A percentile compares a stretch with the other conserved stretches of the same genome.
These are phyloP conservation scores for Drosophila nr. medialis DNA, from an alignment of 2,888 invertebrate genomes.

Conservation along the genomic window DNA sequence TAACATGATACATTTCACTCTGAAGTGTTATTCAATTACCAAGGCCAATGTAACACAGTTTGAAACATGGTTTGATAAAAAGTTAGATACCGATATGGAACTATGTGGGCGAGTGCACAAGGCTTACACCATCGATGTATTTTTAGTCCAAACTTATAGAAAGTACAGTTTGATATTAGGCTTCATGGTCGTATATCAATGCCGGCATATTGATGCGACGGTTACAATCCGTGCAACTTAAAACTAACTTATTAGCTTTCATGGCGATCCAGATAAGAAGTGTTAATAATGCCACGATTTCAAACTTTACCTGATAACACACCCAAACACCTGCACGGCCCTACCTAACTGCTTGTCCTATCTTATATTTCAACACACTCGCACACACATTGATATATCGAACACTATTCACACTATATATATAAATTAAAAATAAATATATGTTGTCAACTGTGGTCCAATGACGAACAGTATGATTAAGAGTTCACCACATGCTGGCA, in stretches of 20 bases:
- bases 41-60: not conserved
- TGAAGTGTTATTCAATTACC: not conserved
- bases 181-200: conserved; percentile 17
- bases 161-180: conserved; percentile 25
- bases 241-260: conserved; percentile 38
- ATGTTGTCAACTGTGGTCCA: conserved; percentile 1
- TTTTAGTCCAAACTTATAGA: conserved; percentile 2
- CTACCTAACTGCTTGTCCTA: conserved; percentile 19
- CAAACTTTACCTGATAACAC: conserved; percentile 22
- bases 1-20: not conserved
- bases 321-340: not conserved
- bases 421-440: not conserved
- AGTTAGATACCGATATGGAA: not conserved
- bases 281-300: conserved; percentile 31
- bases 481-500: not conserved
- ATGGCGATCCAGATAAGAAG: conserved; percentile 18
- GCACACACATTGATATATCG: not conserved
- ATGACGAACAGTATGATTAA: not conserved
- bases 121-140: conserved; percentile 14
- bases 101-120: not conserved
- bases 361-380: conserved; percentile 17
- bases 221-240: conserved; percentile 15
- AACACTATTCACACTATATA: not conserved
- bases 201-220: conserved; percentile 23
- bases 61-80: not conserved